These are phyloP conservation scores for Onthophagus sagittarius DNA, from an alignment of 2,888 invertebrate genomes.

Conservation along the genomic window DNA sequence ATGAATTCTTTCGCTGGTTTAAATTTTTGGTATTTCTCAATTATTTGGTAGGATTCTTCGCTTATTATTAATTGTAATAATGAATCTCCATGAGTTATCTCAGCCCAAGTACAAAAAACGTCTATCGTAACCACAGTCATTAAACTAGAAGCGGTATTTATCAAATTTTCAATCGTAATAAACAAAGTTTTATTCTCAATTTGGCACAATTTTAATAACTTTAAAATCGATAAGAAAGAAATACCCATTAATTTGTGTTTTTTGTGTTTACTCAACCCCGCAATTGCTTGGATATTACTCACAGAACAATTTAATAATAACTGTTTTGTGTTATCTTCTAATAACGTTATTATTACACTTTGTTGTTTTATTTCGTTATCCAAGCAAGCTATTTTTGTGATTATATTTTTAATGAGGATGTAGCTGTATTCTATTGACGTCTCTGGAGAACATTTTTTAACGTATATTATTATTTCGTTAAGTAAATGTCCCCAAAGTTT, in stretches of 20 bases:
- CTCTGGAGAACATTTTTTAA: conserved; percentile 34
- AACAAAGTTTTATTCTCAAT: conserved; percentile 27
- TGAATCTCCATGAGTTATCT: conserved; percentile 38
- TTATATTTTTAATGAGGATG: conserved; percentile 29
- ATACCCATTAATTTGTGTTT: conserved; percentile 40
- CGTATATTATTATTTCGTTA: conserved; percentile 34
- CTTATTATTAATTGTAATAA: conserved; percentile 39
- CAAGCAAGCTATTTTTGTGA: conserved; percentile 15
- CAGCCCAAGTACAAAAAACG: conserved; percentile 43
- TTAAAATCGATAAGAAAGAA: conserved; percentile 36
- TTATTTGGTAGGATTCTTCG: conserved; percentile 38
- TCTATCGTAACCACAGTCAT: conserved; percentile 39
- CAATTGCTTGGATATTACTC: conserved; percentile 32
- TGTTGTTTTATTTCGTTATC: conserved; percentile 31
- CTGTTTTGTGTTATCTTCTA: conserved; percentile 31
- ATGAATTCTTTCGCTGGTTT: conserved; percentile 37
- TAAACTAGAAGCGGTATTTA: conserved; percentile 33
- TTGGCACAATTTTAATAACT: conserved; percentile 33
- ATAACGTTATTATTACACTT: conserved; percentile 24
- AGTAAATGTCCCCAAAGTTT: conserved; percentile 23
- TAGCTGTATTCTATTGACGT: conserved; percentile 30
- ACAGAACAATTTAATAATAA: conserved; percentile 34
- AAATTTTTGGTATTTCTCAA: conserved; percentile 39
- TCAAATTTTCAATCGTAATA: conserved; percentile 33
- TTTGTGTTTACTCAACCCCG: conserved; percentile 30